Evolutionary conservation across 2,113 vertebrate species (phyloP).

Genomic region (Hylia prasina): DNA sequence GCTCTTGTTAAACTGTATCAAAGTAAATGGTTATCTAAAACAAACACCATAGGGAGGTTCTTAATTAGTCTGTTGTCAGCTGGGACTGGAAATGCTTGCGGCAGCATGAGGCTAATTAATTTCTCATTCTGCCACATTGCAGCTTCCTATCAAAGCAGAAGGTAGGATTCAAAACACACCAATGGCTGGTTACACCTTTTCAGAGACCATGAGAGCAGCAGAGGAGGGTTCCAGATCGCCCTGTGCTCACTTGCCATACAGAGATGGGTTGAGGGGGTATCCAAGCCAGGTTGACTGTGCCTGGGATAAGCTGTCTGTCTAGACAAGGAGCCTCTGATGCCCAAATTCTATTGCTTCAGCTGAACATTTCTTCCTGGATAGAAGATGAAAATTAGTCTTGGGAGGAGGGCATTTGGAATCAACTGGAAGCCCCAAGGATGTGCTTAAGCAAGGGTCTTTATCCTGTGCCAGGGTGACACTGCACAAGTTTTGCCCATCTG

Average conservation of each 20-base stretch:
- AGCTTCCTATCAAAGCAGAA: conserved; percentile 38
- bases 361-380: not conserved
- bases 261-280: not conserved
- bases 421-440: not conserved
- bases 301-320: not conserved
- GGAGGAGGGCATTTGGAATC: not conserved
- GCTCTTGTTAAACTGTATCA: conserved; percentile 47
- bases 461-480: not conserved
- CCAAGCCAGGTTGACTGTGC: not conserved
- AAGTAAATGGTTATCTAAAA: conserved; percentile 64
- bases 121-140: conserved; percentile 41
- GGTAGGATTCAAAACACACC: not conserved
- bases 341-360: not conserved
- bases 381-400: not conserved
- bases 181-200: not conserved
- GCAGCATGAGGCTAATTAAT: conserved; percentile 67
- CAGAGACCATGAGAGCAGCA: not conserved
- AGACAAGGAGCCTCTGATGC: not conserved
- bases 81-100: conserved; percentile 55
- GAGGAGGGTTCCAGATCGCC: not conserved
- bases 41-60: conserved; percentile 58
- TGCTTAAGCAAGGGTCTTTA: not conserved
- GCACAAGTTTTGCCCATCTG: fast-evolving
- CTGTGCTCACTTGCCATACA: not conserved
- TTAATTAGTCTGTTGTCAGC: conserved; percentile 68